These are phyloP conservation scores for Drosophila niveifrons DNA, from an alignment of 2,888 invertebrate species.

Conservation along the genomic window DNA sequence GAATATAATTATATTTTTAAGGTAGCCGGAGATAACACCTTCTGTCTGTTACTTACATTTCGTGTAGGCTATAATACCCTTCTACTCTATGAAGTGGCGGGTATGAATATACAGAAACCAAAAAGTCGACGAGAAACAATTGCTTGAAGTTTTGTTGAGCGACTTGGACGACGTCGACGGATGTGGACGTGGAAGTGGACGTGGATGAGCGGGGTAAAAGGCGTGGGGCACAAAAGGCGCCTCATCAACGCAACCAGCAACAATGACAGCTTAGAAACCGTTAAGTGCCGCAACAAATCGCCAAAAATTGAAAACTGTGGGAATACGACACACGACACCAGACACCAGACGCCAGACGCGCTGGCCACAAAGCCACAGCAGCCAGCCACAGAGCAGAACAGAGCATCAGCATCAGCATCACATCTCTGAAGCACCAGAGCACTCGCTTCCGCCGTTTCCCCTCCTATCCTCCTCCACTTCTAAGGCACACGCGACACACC, in stretches of 20 bases:
- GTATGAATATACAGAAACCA: neutral
- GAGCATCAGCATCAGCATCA: conserved; percentile 17
- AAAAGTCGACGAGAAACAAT: conserved; percentile 44
- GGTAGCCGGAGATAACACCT: no score
- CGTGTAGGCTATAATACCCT: no score
- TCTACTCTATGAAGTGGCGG: no score
- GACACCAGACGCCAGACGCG: conserved; percentile 24
- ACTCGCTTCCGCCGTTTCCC: conserved; percentile 19
- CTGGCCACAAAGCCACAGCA: conserved; percentile 37
- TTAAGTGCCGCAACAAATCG: conserved; percentile 81
- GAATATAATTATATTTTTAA: no score
- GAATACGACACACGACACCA: conserved; percentile 56
- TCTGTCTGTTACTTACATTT: no score
- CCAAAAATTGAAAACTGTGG: conserved; percentile 81
- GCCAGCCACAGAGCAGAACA: neutral
- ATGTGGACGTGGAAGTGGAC: neutral
- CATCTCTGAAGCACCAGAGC: neutral
- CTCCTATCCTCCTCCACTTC: no score
- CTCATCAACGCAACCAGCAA: conserved; percentile 71
- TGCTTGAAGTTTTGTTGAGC: conserved; percentile 44
- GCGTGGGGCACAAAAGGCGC: conserved; percentile 63
- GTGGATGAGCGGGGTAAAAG: neutral
- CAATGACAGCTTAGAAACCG: conserved; percentile 81
- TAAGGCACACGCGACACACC: conserved; percentile 35
- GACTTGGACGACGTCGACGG: conserved; percentile 12